These are phyloP conservation scores for Hippopotamus amphibius DNA, from an alignment of 2,113 vertebrate genomes.

Conservation along the genomic window DNA sequence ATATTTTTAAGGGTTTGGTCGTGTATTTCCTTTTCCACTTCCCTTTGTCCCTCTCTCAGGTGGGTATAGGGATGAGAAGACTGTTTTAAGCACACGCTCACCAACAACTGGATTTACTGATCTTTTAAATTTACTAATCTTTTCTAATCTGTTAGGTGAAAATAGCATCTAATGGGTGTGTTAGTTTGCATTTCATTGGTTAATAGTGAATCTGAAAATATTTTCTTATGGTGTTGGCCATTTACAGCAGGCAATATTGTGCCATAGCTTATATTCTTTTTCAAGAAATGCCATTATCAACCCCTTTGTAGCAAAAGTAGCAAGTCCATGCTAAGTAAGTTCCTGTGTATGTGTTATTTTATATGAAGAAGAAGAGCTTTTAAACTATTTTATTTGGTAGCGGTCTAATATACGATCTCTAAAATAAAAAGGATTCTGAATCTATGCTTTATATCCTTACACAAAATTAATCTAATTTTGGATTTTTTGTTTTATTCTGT, in stretches of 20 bases:
- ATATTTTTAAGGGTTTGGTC: not conserved
- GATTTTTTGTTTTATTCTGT: constrained; percentile 21
- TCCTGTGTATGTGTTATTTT: constrained; percentile 19
- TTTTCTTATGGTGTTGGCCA: not conserved
- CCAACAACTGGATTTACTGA: not conserved
- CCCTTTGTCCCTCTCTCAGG: not conserved
- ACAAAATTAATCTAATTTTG: not conserved
- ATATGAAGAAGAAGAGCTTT: not conserved
- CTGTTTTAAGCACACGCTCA: not conserved
- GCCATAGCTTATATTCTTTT: not conserved
- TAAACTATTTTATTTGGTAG: not conserved
- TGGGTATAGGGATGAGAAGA: not conserved
- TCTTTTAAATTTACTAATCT: not conserved
- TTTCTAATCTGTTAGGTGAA: not conserved
- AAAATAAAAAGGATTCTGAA: not conserved
- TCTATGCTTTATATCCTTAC: not conserved
- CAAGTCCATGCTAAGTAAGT: not conserved
- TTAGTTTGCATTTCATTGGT: constrained; percentile 13
- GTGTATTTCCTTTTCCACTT: not conserved
- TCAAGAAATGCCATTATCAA: not conserved
- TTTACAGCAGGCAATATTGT: not conserved
- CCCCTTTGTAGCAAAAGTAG: not conserved
- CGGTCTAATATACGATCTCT: not conserved
- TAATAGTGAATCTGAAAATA: constrained; percentile 11
- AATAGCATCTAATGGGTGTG: not conserved